Conservation (phyloP, 2,113 vertebrate genomes). For the Apteryx mantelli region DNA sequence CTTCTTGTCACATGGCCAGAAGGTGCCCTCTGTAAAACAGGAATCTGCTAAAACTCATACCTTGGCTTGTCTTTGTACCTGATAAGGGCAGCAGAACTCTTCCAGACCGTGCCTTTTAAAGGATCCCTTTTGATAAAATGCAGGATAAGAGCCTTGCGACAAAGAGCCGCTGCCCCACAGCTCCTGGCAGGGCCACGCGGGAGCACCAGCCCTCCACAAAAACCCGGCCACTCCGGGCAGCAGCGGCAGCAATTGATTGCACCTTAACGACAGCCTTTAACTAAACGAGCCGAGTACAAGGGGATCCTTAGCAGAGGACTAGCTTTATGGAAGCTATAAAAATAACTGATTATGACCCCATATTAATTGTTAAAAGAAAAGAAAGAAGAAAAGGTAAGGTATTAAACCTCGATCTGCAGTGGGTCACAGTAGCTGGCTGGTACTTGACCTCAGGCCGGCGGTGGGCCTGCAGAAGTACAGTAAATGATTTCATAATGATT, state of each 20-base stretch:
- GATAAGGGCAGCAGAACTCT: neutral
- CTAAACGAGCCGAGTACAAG: neutral
- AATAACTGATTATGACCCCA: neutral
- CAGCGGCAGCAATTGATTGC: neutral
- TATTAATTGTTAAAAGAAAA: constrained; percentile 38
- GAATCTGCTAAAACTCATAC: neutral
- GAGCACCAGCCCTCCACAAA: neutral
- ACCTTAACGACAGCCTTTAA: neutral
- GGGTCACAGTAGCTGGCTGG: neutral
- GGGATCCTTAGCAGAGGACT: constrained; percentile 23
- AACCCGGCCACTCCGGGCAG: neutral
- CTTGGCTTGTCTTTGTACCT: neutral
- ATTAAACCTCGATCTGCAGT: constrained; percentile 21
- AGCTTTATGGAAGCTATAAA: constrained; percentile 23
- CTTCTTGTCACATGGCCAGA: neutral
- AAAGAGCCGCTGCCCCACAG: neutral
- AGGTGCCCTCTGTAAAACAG: neutral
- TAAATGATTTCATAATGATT: constrained; percentile 17
- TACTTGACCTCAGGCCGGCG: rapidly evolving
- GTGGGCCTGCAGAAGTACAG: neutral
- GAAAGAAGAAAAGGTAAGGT: neutral
- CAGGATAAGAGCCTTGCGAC: neutral
- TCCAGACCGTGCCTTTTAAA: neutral
- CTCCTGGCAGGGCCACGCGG: neutral
- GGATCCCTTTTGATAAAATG: neutral